These are phyloP conservation scores for Pterois miles DNA, from an alignment of 2,797 vertebrate species.

Conservation along the genomic window DNA sequence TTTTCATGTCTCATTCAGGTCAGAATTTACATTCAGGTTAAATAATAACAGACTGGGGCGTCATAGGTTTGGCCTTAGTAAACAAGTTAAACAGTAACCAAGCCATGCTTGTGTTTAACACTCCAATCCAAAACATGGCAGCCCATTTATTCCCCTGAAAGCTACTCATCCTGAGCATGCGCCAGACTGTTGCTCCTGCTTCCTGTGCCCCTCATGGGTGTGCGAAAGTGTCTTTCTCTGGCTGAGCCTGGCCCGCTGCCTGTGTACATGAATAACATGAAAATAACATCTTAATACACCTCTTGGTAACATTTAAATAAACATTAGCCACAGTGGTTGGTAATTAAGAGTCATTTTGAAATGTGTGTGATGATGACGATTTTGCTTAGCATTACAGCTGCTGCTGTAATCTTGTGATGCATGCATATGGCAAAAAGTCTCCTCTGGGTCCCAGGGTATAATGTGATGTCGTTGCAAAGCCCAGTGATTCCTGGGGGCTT, in stretches of 20 bases:
- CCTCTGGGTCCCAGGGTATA: background rate
- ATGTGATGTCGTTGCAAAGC: conserved; percentile 7
- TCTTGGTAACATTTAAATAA: background rate
- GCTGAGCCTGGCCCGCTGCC: conserved; percentile 68
- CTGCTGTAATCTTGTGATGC: conserved; percentile 1
- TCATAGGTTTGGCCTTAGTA: background rate
- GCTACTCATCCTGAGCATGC: conserved; percentile 27
- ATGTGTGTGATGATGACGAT: background rate
- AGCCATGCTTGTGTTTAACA: background rate
- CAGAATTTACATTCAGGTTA: background rate
- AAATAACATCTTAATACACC: background rate
- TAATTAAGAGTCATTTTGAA: background rate
- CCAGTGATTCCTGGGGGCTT: conserved; percentile 45
- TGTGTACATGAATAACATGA: conserved; percentile 34
- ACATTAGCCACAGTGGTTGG: background rate
- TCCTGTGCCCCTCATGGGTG: conserved; percentile 38
- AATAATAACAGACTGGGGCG: background rate
- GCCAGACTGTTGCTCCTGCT: conserved; percentile 25
- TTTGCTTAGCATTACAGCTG: conserved; percentile 1
- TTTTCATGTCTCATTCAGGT: background rate
- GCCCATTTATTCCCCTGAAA: conserved; percentile 6
- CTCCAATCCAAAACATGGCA: conserved; percentile 6
- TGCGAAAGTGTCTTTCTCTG: conserved; percentile 54
- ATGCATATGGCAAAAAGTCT: background rate
- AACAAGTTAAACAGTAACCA: conserved; percentile 7